Evolutionary conservation across 2,113 vertebrate genomes (phyloP), one percentile per base, ranked within the genome.

Genomic region (Plectropomus leopardus): DNA sequence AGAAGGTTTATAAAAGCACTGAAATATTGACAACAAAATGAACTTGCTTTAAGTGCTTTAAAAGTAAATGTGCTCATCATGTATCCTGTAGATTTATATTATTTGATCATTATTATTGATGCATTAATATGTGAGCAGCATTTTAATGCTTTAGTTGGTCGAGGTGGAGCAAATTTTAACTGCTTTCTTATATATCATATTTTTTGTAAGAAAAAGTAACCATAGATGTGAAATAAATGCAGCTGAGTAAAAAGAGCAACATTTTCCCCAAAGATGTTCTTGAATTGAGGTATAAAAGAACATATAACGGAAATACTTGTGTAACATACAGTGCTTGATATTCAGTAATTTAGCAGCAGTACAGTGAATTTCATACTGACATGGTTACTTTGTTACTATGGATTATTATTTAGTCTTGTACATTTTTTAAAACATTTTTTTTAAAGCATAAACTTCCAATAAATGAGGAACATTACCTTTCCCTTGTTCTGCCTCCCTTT

Each of bases 401-500:
- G 21, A 57, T 51, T 7, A 54, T 70, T 7, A 65, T 60, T 60
- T 51, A 4, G 13, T 42, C 1, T 64, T n/a, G n/a, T n/a, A n/a
- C n/a, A n/a, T n/a, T n/a, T n/a, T n/a, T n/a, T n/a, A n/a, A n/a
- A n/a, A n/a, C n/a, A n/a, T n/a, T n/a, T n/a, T n/a, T n/a, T n/a
- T n/a, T n/a, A n/a, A n/a, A 3, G 13, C 50, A 34, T 13, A 0
- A 64, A 51, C 2, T 47, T 19, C 4, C 16, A 66, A 66, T 13
- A 0, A 51, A 11, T 48, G 0, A 59, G 34, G 8, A 65, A 42
- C 26, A 55, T 88, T 92, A 92, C 91, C 84, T 28, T 94, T 74
- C 93, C 94, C 90, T 74, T 94, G 15, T 17, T 60, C 40, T 66
- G 86, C 40, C 36, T 92, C 47, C 15, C 7, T 50, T 89, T 91